Base-by-base conservation (phyloP, 1,140 invertebrate species). In the Proctacanthus coquilletti region DNA sequence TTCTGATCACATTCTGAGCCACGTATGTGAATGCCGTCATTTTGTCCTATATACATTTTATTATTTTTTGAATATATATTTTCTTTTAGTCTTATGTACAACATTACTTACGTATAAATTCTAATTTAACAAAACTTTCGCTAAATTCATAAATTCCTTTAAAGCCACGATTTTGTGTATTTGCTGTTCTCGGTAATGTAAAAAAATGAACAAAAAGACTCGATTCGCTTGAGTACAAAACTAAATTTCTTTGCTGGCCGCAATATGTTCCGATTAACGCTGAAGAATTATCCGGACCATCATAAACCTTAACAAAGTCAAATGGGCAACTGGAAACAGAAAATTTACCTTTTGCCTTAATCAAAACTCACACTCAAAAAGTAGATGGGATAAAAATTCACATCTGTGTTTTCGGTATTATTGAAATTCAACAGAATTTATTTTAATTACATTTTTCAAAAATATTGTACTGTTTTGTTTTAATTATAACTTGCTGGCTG, bases 1-100 rank as follows among this genome's bases (percentile, higher is more conserved):
- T 91, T 86, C 63, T 94, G 89, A 68, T 97, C 93, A 71, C 93
- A 97, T 68, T 95, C 92, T 47, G 86, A 88, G 47, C 89, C 89
- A 51, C 84, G 72, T 60, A 93, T 91, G 65, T 93, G 87, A 66
- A 87, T 84, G 43, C 84, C 85, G 51, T 83, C 81, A 62, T 82
- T 78, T 69, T 82, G 51, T 48, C 56, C 57, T 60, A 31, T 18
- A 51, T 25, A 25, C n/a, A 8, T 25, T 25, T 25, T 25, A 8
- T 25, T 25, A n/a, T 25, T 25, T 25, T 25, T 25, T 9, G 23
- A 9, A 25, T n/a, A n/a, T 9, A 25, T 9, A n/a, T 25, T 25
- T 8, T 25, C 8, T 9, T 9, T 9, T 8, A 25, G 8, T 38
- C 39, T 29, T 18, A 18, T 27, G 36, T 10, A 11, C 30, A 32